Evolutionary conservation across 1,140 invertebrate genomes (phyloP).

Genomic region (Atta colombica): DNA sequence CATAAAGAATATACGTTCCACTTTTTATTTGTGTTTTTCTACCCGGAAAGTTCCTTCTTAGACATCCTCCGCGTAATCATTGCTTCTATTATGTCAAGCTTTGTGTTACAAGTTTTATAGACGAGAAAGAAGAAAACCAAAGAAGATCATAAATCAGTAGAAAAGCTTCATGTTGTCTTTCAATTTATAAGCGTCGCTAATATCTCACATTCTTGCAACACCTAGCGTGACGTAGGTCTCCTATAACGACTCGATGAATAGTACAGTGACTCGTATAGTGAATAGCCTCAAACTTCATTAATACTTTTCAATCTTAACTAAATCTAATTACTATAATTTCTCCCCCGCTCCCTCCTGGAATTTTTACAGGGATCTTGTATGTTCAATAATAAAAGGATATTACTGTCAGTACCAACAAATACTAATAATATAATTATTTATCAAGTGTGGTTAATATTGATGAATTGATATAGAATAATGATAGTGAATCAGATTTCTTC

Average conservation of each 20-base stretch:
- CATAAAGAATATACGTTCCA: not conserved
- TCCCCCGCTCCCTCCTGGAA: not conserved
- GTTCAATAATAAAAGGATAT: not conserved
- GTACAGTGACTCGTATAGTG: no score
- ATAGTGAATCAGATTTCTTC: no score
- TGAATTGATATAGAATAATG: no score
- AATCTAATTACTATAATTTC: not conserved
- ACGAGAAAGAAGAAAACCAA: not conserved
- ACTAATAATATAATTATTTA: no score
- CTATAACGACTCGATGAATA: not conserved
- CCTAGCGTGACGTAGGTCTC: not conserved
- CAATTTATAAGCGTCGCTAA: not conserved
- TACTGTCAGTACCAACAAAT: no score
- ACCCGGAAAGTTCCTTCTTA: not conserved
- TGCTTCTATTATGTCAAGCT: not conserved
- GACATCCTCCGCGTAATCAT: constrained; percentile 22
- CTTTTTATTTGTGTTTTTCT: not conserved
- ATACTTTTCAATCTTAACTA: not conserved
- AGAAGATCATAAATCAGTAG: constrained; percentile 29
- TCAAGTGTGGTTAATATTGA: no score
- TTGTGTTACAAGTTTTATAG: not conserved
- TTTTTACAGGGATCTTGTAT: constrained; percentile 1
- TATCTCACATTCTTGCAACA: constrained; percentile 2
- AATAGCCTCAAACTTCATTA: not conserved
- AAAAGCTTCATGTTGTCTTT: not conserved